Evolutionary conservation across 2,113 vertebrate genomes (phyloP), one percentile per base, ranked within the genome.

Genomic region (Diphyllodes magnificus): DNA sequence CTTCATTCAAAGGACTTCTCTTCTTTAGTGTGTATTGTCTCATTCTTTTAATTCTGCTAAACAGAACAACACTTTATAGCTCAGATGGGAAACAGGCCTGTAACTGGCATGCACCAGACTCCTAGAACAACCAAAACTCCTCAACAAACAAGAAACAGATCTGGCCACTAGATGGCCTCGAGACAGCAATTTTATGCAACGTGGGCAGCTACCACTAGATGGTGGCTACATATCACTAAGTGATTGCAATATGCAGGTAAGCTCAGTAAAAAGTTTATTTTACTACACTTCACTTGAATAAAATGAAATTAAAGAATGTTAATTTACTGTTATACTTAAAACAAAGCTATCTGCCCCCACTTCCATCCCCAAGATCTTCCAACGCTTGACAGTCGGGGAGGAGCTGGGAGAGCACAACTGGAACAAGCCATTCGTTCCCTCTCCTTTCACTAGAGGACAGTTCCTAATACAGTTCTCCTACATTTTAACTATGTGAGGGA

Each of bases 201-300:
- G 6, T 84, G n/a, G 23, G 69, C 28, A 93, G 59, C 15, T 85
- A 92, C 97, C 98, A 97, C 97, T 96, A 98, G 98, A 87, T 97
- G 98, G 97, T 61, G 92, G 89, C 56, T 85, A 79, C 66, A 17
- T 42, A 88, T 50, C 71, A 83, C 70, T 63, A 69, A 84, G 35
- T 57, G 66, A 95, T 37, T 51, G 20, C 12, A 82, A 19, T 18
- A 30, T 0, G 11, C 30, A 45, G 9, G 23, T 9, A 50, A 49
- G 8, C 15, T 40, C 44, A 45, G 23, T 9, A 40, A 47, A 39
- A 68, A 7, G 40, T 37, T 53, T 6, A 20, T 45, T 59, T 60
- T 30, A 23, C 50, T 76, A 39, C 13, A 44, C 11, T 60, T 88
- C 66, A 47, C 15, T 13, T 17, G 24, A 82, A 49, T 24, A 73